These are phyloP conservation scores for Herpetotheres cachinnans DNA, from an alignment of 2,113 vertebrate genomes.

Conservation along the genomic window DNA sequence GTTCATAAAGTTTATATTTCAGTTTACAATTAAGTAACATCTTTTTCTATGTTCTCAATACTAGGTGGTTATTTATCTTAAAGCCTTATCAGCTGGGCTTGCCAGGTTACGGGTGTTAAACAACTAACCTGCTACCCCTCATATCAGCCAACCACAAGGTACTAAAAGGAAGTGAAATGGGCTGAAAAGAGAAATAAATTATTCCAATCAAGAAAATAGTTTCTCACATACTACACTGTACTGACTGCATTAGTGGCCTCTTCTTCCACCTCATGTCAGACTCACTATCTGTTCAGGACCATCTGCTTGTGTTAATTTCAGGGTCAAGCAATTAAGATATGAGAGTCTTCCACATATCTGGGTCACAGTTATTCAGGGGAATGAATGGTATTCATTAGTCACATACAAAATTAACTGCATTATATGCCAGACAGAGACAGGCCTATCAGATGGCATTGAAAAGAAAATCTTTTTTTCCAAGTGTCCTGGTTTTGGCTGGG, in stretches of 20 bases:
- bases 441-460: neutral
- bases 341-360: neutral
- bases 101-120: neutral
- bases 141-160: neutral
- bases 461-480: neutral
- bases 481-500: no score
- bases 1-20: neutral
- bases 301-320: conserved; percentile 14
- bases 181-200: neutral
- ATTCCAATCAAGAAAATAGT: neutral
- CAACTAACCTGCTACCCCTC: neutral
- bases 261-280: neutral
- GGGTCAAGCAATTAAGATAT: conserved; percentile 8
- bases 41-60: neutral
- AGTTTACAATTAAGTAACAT: neutral
- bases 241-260: neutral
- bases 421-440: neutral
- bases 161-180: neutral
- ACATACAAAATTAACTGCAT: neutral
- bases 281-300: neutral
- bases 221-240: neutral
- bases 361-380: neutral
- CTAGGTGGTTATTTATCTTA: neutral
- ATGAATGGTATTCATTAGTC: neutral
- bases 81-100: neutral